Conservation (phyloP, 2,113 vertebrate species). For the Patagioenas fasciata region DNA sequence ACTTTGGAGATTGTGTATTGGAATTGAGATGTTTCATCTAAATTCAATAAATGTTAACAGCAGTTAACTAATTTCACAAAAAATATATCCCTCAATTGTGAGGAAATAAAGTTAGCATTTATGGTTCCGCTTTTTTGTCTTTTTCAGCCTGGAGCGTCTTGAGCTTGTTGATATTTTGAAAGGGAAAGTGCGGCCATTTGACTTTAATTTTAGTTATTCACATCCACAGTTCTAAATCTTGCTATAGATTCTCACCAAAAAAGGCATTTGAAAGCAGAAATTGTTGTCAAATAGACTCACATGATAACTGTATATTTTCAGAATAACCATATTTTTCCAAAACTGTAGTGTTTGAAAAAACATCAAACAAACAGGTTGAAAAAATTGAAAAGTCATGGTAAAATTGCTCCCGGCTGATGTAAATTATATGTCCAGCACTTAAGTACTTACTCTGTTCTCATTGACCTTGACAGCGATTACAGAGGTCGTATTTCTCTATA, state of each 20-base stretch:
- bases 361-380: neutral
- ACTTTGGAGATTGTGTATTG: neutral
- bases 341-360: neutral
- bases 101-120: neutral
- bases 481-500: neutral
- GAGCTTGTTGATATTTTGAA: neutral
- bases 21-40: neutral
- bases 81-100: neutral
- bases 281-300: neutral
- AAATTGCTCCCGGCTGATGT: neutral
- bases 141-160: neutral
- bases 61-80: neutral
- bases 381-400: neutral
- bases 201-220: neutral
- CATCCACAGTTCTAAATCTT: neutral
- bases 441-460: neutral
- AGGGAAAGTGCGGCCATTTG: neutral
- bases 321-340: neutral
- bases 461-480: slow-evolving; percentile 34
- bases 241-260: neutral
- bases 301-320: neutral
- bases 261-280: neutral
- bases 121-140: neutral
- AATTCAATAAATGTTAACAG: slow-evolving; percentile 1
- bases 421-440: neutral